phyloP scores from a whole-genome alignment of 2,113 vertebrate genomes.

The Carassius gibelio region DNA sequence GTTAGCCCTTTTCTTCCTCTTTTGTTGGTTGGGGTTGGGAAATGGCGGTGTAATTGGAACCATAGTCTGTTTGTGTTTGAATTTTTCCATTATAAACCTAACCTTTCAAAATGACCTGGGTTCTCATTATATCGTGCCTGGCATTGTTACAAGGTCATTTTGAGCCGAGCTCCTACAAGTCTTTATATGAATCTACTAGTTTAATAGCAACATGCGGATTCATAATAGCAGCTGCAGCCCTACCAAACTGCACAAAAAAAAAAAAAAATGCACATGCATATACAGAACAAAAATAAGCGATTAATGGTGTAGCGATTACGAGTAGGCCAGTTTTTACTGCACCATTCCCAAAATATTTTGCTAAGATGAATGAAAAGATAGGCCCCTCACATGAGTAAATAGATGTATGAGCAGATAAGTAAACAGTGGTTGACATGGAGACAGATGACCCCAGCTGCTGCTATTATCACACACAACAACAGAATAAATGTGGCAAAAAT shows the following conservation, averaged over 20 bases:
- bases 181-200: constrained; percentile 37
- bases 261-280: not conserved
- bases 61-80: constrained; percentile 70
- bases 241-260: constrained; percentile 41
- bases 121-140: constrained; percentile 61
- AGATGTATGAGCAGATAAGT: constrained; percentile 38
- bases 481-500: not conserved
- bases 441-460: not conserved
- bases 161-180: constrained; percentile 38
- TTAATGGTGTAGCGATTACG: not conserved
- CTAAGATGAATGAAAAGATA: constrained; percentile 37
- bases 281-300: not conserved
- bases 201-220: constrained; percentile 54
- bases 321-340: not conserved
- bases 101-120: constrained; percentile 69
- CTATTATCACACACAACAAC: not conserved
- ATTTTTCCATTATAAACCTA: constrained; percentile 73
- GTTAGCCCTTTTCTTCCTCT: constrained; percentile 56
- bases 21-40: constrained; percentile 63
- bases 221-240: constrained; percentile 41
- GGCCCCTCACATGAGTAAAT: constrained; percentile 43
- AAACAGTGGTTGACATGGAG: not conserved
- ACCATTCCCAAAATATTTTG: constrained; percentile 9
- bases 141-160: constrained; percentile 55
- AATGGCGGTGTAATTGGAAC: constrained; percentile 68